Evolutionary conservation across 1,140 invertebrate species (phyloP), one percentile per base, ranked within the genome.

Genomic region (Linepithema humile): DNA sequence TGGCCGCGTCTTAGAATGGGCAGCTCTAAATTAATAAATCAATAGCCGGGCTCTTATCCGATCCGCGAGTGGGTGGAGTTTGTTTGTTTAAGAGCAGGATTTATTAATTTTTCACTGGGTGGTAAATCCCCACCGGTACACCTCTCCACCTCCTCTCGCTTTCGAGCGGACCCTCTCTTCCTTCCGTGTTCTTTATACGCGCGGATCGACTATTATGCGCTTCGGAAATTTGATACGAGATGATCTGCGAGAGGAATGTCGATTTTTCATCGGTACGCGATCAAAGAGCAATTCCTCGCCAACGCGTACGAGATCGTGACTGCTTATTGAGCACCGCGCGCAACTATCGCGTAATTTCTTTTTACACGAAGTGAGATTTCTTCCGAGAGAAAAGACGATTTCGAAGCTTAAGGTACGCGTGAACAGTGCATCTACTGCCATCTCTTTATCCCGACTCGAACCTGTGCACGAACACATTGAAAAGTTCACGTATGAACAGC

Each of bases 21-120:
- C 93, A 94, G 93, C 93, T 94, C 92, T 94, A 94, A 94, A 94
- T 94, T 94, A 94, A 94, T 94, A 94, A 94, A 94, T 94, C 93
- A 94, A 94, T 93, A 91, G 91, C 89, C 87, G 77, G 85, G 80
- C 90, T 85, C 92, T 94, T 94, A 94, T 94, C 93, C 93, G 93
- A 94, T 94, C 91, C 90, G 90, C 91, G 90, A 59, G 91, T 94
- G 91, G 93, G 93, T 94, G 93, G 93, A 94, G 93, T 93, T 93
- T 94, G 93, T 94, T 94, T 94, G 93, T 94, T 94, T 93, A 94
- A 94, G 92, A 94, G 92, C 91, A 92, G 92, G 92, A 93, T 94
- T 94, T 94, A 94, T 94, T 94, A 94, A 94, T 94, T 94, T 94
- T 94, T 91, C 88, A 89, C 90, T 94, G 93, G 93, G 93, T 94